Conservation (phyloP, 1,140 invertebrate species). For the Macrobrachium nipponense region DNA sequence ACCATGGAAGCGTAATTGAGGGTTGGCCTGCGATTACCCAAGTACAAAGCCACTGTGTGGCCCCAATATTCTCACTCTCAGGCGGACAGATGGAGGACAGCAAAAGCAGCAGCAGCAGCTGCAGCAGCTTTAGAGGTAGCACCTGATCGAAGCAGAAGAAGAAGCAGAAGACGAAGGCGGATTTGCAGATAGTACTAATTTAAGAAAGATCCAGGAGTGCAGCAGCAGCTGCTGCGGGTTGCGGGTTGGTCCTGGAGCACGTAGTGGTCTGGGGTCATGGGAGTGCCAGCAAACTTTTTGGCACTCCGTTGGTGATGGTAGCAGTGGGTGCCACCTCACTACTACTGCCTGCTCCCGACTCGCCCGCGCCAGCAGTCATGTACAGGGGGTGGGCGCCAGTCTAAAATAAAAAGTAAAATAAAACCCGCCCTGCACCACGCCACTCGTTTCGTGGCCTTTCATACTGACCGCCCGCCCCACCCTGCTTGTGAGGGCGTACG, state of each 20-base stretch:
- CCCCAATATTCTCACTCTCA: conserved; percentile 63
- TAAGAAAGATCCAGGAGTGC: neutral
- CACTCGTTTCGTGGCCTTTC: conserved; percentile 26
- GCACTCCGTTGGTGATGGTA: conserved; percentile 39
- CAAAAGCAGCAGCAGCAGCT: conserved; percentile 29
- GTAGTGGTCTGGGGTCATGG: conserved; percentile 32
- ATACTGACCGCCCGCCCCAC: conserved; percentile 45
- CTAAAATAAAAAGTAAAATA: neutral
- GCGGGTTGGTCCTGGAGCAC: conserved; percentile 56
- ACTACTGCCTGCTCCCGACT: conserved; percentile 53
- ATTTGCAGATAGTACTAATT: no score
- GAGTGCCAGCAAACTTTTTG: neutral
- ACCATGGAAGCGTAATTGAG: conserved; percentile 56
- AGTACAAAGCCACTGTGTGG: conserved; percentile 58
- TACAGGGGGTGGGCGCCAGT: conserved; percentile 55
- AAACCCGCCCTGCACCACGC: conserved; percentile 38
- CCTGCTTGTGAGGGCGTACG: conserved; percentile 43
- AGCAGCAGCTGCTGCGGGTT: conserved; percentile 20
- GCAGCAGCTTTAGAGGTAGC: conserved; percentile 27
- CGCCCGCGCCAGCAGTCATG: conserved; percentile 48
- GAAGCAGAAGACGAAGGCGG: neutral
- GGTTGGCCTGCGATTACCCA: conserved; percentile 39
- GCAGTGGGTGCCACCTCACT: neutral
- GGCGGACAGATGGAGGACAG: conserved; percentile 56
- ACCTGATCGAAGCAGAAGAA: neutral